phyloP scores from a whole-genome alignment of 2,113 vertebrate species.

The Erythrocercus mccallii region DNA sequence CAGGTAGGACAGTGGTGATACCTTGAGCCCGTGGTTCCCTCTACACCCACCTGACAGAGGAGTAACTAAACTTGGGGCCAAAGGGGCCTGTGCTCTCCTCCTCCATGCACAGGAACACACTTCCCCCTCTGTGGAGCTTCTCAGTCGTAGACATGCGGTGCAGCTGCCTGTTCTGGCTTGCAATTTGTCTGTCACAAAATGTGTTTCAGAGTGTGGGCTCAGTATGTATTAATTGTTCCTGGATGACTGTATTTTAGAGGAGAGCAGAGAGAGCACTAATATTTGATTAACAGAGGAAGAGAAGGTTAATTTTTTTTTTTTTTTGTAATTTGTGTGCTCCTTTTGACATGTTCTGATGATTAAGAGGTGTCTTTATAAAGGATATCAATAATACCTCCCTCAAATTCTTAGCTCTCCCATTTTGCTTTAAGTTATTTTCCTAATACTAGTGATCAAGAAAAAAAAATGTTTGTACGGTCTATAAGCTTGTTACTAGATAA shows the following conservation, averaged over 20 bases:
- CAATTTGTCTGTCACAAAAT: background rate
- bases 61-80: background rate
- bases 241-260: background rate
- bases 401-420: background rate
- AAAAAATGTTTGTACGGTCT: background rate
- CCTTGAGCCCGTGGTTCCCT: background rate
- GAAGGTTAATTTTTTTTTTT: background rate
- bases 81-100: background rate
- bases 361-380: background rate
- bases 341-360: background rate
- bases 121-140: background rate
- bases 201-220: background rate
- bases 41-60: background rate
- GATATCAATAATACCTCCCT: background rate
- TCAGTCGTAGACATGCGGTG: rapidly evolving
- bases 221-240: background rate
- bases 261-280: background rate
- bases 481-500: background rate
- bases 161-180: background rate
- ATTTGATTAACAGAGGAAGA: background rate
- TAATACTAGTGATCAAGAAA: background rate
- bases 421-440: background rate
- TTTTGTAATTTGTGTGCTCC: background rate
- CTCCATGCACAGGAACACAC: background rate
- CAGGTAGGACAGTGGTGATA: background rate